phyloP scores from a whole-genome alignment of 1,140 invertebrate genomes.

The Eupeodes corollae region DNA sequence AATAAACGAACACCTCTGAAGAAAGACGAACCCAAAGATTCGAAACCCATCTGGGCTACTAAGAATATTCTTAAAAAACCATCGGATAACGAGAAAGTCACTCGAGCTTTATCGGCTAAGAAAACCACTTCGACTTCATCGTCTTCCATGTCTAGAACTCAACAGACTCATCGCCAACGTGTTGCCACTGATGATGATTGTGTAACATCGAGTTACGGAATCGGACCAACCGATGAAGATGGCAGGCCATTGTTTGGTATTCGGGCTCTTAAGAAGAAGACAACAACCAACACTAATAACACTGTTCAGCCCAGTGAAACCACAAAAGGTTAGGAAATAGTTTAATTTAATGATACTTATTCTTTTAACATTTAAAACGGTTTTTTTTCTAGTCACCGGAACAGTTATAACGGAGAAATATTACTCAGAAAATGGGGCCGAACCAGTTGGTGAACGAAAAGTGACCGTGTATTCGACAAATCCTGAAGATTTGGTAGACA shows the following conservation, averaged over 20 bases:
- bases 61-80: conserved; percentile 37
- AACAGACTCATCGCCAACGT: neutral
- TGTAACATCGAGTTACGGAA: conserved; percentile 69
- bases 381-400: conserved; percentile 45
- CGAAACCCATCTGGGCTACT: conserved; percentile 45
- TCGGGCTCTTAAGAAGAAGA: conserved; percentile 54
- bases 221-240: conserved; percentile 66
- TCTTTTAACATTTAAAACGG: neutral
- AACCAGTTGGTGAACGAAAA: conserved; percentile 51
- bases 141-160: conserved; percentile 27
- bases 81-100: conserved; percentile 20
- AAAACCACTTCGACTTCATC: conserved; percentile 37
- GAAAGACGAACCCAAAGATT: conserved; percentile 16
- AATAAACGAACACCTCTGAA: neutral
- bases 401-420: conserved; percentile 51
- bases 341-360: neutral
- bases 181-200: conserved; percentile 36
- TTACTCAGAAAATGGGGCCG: conserved; percentile 52
- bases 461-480: conserved; percentile 54
- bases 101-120: conserved; percentile 34
- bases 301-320: conserved; percentile 28
- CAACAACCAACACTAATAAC: conserved; percentile 37
- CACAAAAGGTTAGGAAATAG: conserved; percentile 37
- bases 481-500: conserved; percentile 43
- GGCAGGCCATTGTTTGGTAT: conserved; percentile 65